These are phyloP conservation scores for Halictus ligatus DNA, from an alignment of 2,888 invertebrate genomes.

Conservation along the genomic window DNA sequence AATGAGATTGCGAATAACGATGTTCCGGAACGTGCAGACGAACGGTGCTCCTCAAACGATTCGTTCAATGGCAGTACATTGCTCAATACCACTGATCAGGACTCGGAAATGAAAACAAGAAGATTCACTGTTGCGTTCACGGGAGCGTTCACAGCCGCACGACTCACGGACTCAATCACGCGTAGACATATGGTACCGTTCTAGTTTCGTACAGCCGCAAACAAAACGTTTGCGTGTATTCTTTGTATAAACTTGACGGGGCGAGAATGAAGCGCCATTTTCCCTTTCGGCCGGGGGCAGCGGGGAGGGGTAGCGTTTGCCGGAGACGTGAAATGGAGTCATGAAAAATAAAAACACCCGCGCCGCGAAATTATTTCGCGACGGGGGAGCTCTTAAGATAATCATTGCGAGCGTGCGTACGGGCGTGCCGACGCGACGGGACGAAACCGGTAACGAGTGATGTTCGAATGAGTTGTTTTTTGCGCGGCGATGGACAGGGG, in stretches of 20 bases:
- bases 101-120: constrained; percentile 53
- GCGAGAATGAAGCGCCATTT: constrained; percentile 36
- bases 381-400: constrained; percentile 61
- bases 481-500: not conserved
- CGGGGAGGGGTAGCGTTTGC: not conserved
- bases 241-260: constrained; percentile 50
- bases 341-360: no score
- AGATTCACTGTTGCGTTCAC: constrained; percentile 59
- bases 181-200: constrained; percentile 56
- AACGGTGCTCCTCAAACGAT: constrained; percentile 27
- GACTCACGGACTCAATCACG: constrained; percentile 52
- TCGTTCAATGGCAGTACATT: constrained; percentile 63
- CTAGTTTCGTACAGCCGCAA: constrained; percentile 54
- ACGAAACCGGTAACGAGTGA: constrained; percentile 26
- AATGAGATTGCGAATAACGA: not conserved
- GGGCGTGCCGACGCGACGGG: constrained; percentile 27
- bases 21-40: not conserved
- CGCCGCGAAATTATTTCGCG: constrained; percentile 22
- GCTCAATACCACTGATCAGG: constrained; percentile 68
- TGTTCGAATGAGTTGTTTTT: constrained; percentile 1
- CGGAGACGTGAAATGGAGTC: no score
- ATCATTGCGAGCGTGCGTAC: constrained; percentile 59
- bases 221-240: constrained; percentile 37
- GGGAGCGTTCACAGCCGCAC: constrained; percentile 53
- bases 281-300: constrained; percentile 34